Evolutionary conservation across 2,888 invertebrate genomes (phyloP), one percentile per base, ranked within the genome.

Genomic region (Lomographa bimaculata): DNA sequence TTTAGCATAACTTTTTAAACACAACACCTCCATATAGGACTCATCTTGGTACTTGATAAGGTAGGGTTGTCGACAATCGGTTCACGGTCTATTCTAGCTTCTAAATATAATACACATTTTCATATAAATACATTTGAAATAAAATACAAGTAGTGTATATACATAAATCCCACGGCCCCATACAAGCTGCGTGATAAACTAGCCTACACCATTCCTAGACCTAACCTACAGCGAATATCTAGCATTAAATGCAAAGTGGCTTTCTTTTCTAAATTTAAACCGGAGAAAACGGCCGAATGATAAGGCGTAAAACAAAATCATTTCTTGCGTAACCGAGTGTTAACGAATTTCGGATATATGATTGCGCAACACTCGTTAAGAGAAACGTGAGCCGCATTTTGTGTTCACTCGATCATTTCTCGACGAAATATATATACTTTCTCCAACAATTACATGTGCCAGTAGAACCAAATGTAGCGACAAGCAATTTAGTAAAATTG

Each of bases 361-460:
- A 50, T 77, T 77, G 63, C 60, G 67, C 52, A 78, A 84, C 52
- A 34, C 54, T 69, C 64, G 67, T 80, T 71, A 68, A 71, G 50
- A 43, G 60, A 76, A 57, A 71, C 65, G 76, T 71, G 75, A 74
- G 64, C 58, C 63, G 63, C 64, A 65, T 74, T 58, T 67, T 67
- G 69, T 58, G 70, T 57, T 61, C 70, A 63, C 67, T 77, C 69
- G 71, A 81, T 81, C 69, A 82, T 75, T 77, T 76, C 69, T 70
- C 64, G 60, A 67, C 77, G 71, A 82, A 83, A 81, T 80, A 70
- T 76, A 80, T 74, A 65, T 66, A 80, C 86, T 87, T 87, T 86
- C 86, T 73, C 86, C 54, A 42, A 70, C 76, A 81, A 82, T 82
- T 79, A 79, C 74, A 48, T 50, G 46, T 63, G 67, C 54, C 57